phyloP scores from a whole-genome alignment of 2,113 vertebrate genomes.

The Anas platyrhynchos region DNA sequence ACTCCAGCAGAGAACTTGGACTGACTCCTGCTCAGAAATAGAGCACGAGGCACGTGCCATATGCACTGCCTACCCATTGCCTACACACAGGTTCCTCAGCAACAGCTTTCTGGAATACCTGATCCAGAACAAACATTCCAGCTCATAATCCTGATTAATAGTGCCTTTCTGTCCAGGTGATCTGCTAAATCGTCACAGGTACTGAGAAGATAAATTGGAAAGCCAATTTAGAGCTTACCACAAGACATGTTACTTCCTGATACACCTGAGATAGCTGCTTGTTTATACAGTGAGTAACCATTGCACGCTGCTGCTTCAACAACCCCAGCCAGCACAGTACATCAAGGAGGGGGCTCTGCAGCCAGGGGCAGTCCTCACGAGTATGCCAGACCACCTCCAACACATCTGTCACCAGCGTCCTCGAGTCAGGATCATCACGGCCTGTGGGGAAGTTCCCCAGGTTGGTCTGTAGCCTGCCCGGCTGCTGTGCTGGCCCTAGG shows the following conservation, averaged over 20 bases:
- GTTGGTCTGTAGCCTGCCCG: neutral
- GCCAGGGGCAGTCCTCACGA: neutral
- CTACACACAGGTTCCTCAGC: neutral
- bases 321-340: neutral
- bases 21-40: neutral
- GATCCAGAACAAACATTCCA: neutral
- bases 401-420: neutral
- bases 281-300: neutral
- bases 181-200: neutral
- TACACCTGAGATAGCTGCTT: neutral
- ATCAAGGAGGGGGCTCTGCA: neutral
- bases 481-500: neutral
- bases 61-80: neutral
- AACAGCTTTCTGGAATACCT: neutral
- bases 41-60: neutral
- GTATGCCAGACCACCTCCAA: accelerated
- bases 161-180: neutral
- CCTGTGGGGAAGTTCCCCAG: neutral
- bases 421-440: neutral
- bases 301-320: accelerated
- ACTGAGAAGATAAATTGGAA: neutral
- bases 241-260: neutral
- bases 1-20: conserved; percentile 9
- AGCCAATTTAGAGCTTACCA: neutral
- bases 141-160: neutral